Conservation (phyloP, 2,888 invertebrate species). For the Sclerodermus sp. region DNA sequence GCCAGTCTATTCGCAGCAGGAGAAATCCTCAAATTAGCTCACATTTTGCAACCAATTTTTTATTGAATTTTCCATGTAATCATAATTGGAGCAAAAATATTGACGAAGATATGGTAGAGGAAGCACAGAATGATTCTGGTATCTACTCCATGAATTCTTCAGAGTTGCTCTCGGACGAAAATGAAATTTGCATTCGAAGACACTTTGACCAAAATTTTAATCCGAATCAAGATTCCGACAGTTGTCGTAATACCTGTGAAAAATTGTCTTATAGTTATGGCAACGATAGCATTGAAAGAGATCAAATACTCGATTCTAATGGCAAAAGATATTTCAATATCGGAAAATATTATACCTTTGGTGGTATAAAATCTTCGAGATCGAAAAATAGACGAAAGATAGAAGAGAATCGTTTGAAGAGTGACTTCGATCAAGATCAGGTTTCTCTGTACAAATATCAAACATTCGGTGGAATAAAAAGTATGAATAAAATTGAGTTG, state of each 20-base stretch:
- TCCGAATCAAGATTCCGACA: neutral
- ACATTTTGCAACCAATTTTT: slow-evolving; percentile 63
- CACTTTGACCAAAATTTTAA: too few species aligned
- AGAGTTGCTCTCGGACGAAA: slow-evolving; percentile 10
- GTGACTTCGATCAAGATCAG: neutral
- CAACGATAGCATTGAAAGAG: slow-evolving; percentile 6
- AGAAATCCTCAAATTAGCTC: slow-evolving; percentile 59
- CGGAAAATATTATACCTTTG: slow-evolving; percentile 42
- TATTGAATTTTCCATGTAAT: slow-evolving; percentile 43
- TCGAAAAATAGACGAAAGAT: neutral
- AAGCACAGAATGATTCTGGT: slow-evolving; percentile 30
- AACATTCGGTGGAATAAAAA: slow-evolving; percentile 45
- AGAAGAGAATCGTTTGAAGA: neutral
- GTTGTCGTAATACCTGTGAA: slow-evolving; percentile 5
- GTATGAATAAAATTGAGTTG: too few species aligned
- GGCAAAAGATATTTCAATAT: slow-evolving; percentile 35
- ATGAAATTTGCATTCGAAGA: too few species aligned
- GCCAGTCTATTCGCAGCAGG: slow-evolving; percentile 54
- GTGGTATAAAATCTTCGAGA: slow-evolving; percentile 31
- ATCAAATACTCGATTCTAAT: slow-evolving; percentile 23
- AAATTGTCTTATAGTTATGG: slow-evolving; percentile 18
- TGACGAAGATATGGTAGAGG: neutral
- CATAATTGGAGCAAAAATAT: neutral
- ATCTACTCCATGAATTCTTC: slow-evolving; percentile 36
- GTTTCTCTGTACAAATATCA: slow-evolving; percentile 30